Conservation (phyloP, 2,113 vertebrate species). For the Dolichotis patagonum region DNA sequence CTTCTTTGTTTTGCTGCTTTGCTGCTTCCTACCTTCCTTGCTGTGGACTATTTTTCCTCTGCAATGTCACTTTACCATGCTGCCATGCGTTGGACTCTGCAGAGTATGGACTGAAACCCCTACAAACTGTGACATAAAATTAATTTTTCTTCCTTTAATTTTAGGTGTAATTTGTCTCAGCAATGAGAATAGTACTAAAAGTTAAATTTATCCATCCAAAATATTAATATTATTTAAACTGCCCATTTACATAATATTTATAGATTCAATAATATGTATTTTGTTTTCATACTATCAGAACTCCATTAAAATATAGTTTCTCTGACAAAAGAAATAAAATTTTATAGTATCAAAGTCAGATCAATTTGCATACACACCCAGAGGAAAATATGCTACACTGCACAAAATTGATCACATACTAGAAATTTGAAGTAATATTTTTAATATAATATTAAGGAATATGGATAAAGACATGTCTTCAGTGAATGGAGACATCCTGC, state of each 20-base stretch:
- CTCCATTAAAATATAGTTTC: not conserved
- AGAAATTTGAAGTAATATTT: not conserved
- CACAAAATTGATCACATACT: not conserved
- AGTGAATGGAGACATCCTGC: not conserved
- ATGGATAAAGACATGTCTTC: not conserved
- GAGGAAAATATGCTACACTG: not conserved
- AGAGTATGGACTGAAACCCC: not conserved
- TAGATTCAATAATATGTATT: not conserved
- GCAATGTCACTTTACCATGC: not conserved
- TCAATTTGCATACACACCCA: not conserved
- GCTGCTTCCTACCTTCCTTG: not conserved
- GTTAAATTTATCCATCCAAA: not conserved
- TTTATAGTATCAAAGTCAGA: not conserved
- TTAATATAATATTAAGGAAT: not conserved
- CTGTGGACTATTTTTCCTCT: not conserved
- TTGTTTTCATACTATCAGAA: not conserved
- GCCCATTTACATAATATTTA: not conserved
- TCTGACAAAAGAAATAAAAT: not conserved
- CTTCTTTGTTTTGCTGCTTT: not conserved
- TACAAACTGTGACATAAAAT: not conserved
- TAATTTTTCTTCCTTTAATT: not conserved
- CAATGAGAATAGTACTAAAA: not conserved
- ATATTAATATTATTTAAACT: not conserved
- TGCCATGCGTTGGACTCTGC: not conserved
- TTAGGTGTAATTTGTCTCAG: not conserved